Evolutionary conservation across 2,888 invertebrate species (phyloP).

Genomic region (Hanleya hanleyi): DNA sequence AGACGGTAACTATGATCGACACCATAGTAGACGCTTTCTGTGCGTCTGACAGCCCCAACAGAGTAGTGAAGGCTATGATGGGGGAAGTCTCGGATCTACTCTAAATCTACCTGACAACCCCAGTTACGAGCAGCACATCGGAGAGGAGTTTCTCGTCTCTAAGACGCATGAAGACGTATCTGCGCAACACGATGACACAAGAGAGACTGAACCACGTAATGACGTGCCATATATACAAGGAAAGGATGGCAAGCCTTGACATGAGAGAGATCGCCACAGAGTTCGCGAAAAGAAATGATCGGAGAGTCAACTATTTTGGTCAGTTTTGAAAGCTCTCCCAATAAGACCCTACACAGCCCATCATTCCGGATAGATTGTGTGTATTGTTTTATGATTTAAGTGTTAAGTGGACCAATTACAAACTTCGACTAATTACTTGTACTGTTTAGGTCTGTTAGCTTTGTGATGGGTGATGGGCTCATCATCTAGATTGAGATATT

Average conservation of each 20-base stretch:
- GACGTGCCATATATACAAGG: slow-evolving; percentile 14
- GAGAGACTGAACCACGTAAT: slow-evolving; percentile 15
- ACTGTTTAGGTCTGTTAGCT: too few relatives aligned
- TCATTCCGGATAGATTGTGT: too few relatives aligned
- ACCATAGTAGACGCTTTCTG: slow-evolving; percentile 11
- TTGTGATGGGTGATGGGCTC: too few relatives aligned
- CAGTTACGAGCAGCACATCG: slow-evolving; percentile 16
- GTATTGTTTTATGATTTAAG: too few relatives aligned
- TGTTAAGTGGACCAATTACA: too few relatives aligned
- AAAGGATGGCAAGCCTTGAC: not conserved
- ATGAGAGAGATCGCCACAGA: not conserved
- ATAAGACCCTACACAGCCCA: too few relatives aligned
- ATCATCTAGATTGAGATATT: too few relatives aligned
- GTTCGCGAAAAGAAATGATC: too few relatives aligned
- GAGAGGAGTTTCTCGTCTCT: slow-evolving; percentile 15
- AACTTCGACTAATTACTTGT: too few relatives aligned
- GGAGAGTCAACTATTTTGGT: too few relatives aligned
- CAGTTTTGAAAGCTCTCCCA: too few relatives aligned
- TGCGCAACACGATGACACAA: slow-evolving; percentile 23
- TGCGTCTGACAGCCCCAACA: too few relatives aligned
- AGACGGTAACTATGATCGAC: slow-evolving; percentile 14
- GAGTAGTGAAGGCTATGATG: slow-evolving; percentile 11
- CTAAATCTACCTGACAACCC: slow-evolving; percentile 17
- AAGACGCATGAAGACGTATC: slow-evolving; percentile 22
- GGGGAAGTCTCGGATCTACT: slow-evolving; percentile 10